These are phyloP conservation scores for Scaptomyza pallida DNA, from an alignment of 1,140 invertebrate species.

Conservation along the genomic window DNA sequence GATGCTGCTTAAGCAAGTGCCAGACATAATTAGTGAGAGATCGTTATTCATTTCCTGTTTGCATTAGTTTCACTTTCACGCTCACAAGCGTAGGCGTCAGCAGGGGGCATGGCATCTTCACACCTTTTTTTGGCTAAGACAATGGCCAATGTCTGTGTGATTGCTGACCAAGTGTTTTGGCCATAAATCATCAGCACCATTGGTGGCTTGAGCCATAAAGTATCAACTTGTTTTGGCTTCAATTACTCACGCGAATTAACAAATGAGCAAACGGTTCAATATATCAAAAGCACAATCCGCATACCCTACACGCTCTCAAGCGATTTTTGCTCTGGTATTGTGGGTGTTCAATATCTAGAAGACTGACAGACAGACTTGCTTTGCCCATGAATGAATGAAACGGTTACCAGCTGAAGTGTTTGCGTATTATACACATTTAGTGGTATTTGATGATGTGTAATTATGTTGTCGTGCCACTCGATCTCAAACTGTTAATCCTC, in stretches of 20 bases:
- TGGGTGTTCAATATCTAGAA: constrained; percentile 40
- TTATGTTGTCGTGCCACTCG: constrained; percentile 63
- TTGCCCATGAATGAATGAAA: constrained; percentile 66
- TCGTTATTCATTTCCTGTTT: constrained; percentile 34
- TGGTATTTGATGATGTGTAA: constrained; percentile 56
- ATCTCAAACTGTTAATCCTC: constrained; percentile 24
- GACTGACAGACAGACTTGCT: constrained; percentile 9
- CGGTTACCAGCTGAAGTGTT: constrained; percentile 20
- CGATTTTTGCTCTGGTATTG: constrained; percentile 1
- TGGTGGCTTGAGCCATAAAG: constrained; percentile 49
- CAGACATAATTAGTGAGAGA: constrained; percentile 19
- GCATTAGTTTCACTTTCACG: constrained; percentile 28
- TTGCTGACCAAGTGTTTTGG: constrained; percentile 35
- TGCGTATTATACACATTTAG: constrained; percentile 20
- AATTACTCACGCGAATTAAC: constrained; percentile 67
- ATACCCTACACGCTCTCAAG: constrained; percentile 13
- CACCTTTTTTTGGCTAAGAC: constrained; percentile 55
- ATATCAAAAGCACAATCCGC: constrained; percentile 69
- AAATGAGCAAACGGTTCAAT: constrained; percentile 49
- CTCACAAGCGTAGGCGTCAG: not conserved
- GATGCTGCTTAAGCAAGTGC: constrained; percentile 7
- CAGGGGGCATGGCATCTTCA: constrained; percentile 42
- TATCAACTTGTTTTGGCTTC: constrained; percentile 39
- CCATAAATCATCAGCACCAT: constrained; percentile 66
- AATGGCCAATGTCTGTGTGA: constrained; percentile 47